Evolutionary conservation across 2,888 invertebrate genomes (phyloP).

Genomic region (Steinernema scapterisci): DNA sequence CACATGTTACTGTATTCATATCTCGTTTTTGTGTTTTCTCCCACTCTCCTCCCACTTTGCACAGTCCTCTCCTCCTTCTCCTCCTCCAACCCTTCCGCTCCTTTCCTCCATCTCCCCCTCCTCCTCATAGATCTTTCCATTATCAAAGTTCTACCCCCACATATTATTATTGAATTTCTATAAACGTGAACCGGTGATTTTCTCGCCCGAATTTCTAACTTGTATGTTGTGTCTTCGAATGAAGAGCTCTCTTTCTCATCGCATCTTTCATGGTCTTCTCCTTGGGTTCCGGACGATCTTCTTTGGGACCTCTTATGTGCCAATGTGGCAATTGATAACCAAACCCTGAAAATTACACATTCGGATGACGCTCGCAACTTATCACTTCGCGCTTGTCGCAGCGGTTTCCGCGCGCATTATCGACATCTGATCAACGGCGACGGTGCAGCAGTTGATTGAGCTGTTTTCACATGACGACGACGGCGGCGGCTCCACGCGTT

Average conservation of each 20-base stretch:
- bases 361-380: background rate
- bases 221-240: slow-evolving; percentile 31
- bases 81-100: background rate
- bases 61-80: too few species aligned
- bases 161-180: background rate
- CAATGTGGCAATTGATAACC: too few species aligned
- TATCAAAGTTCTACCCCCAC: slow-evolving; percentile 4
- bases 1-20: slow-evolving; percentile 5
- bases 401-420: too few species aligned
- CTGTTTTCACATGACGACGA: too few species aligned
- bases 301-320: too few species aligned
- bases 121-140: background rate
- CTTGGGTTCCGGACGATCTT: too few species aligned
- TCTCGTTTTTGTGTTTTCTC: background rate
- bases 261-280: too few species aligned
- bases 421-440: too few species aligned
- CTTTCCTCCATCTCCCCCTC: background rate
- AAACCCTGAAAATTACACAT: background rate
- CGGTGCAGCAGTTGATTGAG: too few species aligned
- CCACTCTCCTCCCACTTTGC: background rate
- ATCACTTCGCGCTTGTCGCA: too few species aligned
- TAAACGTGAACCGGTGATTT: background rate
- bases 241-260: background rate
- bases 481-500: too few species aligned
- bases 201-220: background rate